Evolutionary conservation across 2,113 vertebrate genomes (phyloP), one percentile per base, ranked within the genome.

Genomic region (Hiodon alosoides): DNA sequence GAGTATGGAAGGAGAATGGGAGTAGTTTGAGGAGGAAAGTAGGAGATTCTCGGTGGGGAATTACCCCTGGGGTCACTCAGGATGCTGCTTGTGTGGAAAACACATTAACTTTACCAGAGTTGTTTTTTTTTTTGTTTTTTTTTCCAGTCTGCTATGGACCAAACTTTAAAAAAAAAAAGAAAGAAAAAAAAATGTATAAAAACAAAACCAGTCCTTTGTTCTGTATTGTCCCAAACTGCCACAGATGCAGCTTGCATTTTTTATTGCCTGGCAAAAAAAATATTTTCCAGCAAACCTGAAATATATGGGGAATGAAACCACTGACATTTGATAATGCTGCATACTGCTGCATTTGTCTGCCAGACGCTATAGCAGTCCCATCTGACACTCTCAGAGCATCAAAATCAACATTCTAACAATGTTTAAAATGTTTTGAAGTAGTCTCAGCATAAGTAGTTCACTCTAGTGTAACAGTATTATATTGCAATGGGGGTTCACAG

Each of bases 1-100:
- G 31, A 47, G 66, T 9, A 67, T 2, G 5, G 47, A 16, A 66
- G 31, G 7, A 31, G 53, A 5, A 58, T 54, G 14, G 53, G 16
- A 55, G 47, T 10, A 7, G 9, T 31, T 4, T 4, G 9, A 58
- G 11, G 52, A 52, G 16, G 1, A 59, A 14, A 59, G 9, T 11
- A 1, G 6, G 55, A 11, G 55, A 57, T 11, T 14, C 58, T 53
- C n/a, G 11, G 31, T 62, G 48, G 73, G 67, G 67, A 46, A 68
- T 64, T 14, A 14, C 13, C 60, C n/a, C 61, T 11, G 70, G 53
- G 53, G 13, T 52, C 59, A 70, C 11, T 71, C 70, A 51, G 74
- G 68, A 75, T 58, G 64, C 77, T 82, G 73, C 76, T 59, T 73
- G 69, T 72, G 72, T 81, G 70, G 79, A 80, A 88, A 87, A 81